Base-by-base conservation (phyloP, 1,140 invertebrate species). In the Lasioglossum albipes region DNA sequence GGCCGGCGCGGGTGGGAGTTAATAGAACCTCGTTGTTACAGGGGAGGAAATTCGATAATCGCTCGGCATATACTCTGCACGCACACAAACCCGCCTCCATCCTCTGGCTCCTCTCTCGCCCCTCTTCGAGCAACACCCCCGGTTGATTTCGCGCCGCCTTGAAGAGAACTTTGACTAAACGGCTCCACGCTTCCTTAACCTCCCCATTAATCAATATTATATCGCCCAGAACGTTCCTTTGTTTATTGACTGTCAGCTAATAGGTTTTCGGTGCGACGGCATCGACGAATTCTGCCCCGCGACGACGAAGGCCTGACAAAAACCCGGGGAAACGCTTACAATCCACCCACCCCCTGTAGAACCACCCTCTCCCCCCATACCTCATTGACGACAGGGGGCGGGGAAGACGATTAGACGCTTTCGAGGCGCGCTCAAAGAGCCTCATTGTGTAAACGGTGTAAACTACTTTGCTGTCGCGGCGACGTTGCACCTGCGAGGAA, bases 131-230 rank as follows among this genome's bases (percentile, higher is more conserved):
- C 45, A 49, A 49, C 45, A 49, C 45, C 45, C 10, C 45, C 45
- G 45, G 52, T 54, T 54, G 70, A 79, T 79, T 74, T 79, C 77
- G 77, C 86, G 87, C 77, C 71, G 82, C 91, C 91, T 93, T 91
- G 84, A 89, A 91, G 91, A 90, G 91, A 93, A 93, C 92, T 93
- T 93, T 93, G 92, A 93, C 92, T 93, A 93, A 93, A 93, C 90
- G 92, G 92, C 84, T 91, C 89, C 91, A 93, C 91, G 92, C 92
- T 93, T 93, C 92, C 92, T 93, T 93, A 93, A 93, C 91, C 91
- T 93, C 75, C 91, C 91, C 91, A 93, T 93, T 93, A 93, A 93
- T 93, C 92, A 93, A 93, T 93, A 93, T 93, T 93, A 93, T 92
- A 93, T 93, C 92, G 90, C 89, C 91, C 86, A 92, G 92, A 93